Evolutionary conservation across 2,797 vertebrate genomes (phyloP).

Genomic region (Sebastes nivosus): DNA sequence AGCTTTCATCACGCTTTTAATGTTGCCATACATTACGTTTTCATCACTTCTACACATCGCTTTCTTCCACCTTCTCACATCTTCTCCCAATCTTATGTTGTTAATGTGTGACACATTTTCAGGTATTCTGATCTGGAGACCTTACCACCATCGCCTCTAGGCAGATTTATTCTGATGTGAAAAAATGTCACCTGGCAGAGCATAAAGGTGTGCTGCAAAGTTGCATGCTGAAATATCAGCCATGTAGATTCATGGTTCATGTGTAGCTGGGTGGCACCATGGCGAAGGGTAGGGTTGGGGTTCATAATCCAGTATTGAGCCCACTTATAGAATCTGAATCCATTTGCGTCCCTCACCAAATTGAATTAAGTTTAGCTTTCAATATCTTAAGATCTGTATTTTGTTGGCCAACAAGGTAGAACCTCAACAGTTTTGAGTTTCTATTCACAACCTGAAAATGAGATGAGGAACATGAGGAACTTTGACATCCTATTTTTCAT

Average conservation of each 20-base stretch:
- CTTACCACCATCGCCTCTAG: not conserved
- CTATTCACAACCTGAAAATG: not conserved
- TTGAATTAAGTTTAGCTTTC: not conserved
- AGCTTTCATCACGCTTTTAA: conserved; percentile 1
- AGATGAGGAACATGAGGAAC: not conserved
- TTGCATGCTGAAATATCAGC: not conserved
- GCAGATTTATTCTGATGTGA: not conserved
- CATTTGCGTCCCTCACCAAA: not conserved
- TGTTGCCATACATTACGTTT: not conserved
- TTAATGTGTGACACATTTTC: not conserved
- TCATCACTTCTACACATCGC: not conserved
- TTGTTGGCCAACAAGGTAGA: not conserved
- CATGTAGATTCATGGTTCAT: not conserved
- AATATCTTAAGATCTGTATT: not conserved
- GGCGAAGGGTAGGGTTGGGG: not conserved
- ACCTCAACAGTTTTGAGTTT: not conserved
- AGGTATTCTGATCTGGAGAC: not conserved
- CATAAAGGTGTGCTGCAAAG: not conserved
- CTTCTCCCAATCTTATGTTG: not conserved
- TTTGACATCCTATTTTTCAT: not conserved
- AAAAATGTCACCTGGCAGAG: not conserved
- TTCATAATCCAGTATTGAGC: not conserved
- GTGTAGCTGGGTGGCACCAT: conserved; percentile 8
- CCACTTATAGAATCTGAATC: not conserved
- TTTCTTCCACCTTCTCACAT: not conserved